A percentile compares a stretch with the other conserved stretches of the same genome.
Evolutionary conservation across 2,888 invertebrate genomes (phyloP).

Genomic region (Hanleya hanleyi): DNA sequence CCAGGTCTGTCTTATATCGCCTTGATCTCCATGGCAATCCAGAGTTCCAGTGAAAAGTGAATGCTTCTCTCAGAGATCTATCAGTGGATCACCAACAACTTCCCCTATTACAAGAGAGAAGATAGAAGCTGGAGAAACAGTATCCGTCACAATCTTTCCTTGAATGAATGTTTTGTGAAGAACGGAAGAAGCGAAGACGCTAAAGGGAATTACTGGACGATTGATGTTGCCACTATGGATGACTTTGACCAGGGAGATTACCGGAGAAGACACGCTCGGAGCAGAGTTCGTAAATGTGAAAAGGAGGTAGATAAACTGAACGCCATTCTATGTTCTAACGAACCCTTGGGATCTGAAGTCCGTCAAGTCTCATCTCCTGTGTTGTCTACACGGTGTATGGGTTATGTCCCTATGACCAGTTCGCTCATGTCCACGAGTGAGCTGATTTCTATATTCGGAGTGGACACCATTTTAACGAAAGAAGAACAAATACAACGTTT

Average conservation of each 20-base stretch:
- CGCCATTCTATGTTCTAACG: too few species aligned
- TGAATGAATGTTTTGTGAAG: slow-evolving; percentile 46
- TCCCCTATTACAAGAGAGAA: slow-evolving; percentile 31
- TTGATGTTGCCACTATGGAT: slow-evolving; percentile 39
- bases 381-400: too few species aligned
- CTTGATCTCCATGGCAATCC: slow-evolving; percentile 39
- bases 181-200: slow-evolving; percentile 30
- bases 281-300: slow-evolving; percentile 4
- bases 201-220: slow-evolving; percentile 41
- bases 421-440: too few species aligned
- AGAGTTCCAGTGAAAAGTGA: slow-evolving; percentile 13
- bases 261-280: slow-evolving; percentile 32
- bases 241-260: slow-evolving; percentile 40
- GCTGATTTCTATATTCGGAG: too few species aligned
- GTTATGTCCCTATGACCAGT: too few species aligned
- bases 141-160: slow-evolving; percentile 41
- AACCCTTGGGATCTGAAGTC: too few species aligned
- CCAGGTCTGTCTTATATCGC: slow-evolving; percentile 37
- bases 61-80: slow-evolving; percentile 38
- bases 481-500: too few species aligned
- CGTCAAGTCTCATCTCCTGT: too few species aligned
- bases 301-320: neutral
- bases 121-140: slow-evolving; percentile 41
- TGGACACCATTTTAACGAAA: too few species aligned
- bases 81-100: slow-evolving; percentile 31